Percentiles rank a stretch among this genome's conserved stretches.
These are phyloP conservation scores for Galeopterus variegatus DNA, from an alignment of 2,113 vertebrate genomes.

Conservation along the genomic window DNA sequence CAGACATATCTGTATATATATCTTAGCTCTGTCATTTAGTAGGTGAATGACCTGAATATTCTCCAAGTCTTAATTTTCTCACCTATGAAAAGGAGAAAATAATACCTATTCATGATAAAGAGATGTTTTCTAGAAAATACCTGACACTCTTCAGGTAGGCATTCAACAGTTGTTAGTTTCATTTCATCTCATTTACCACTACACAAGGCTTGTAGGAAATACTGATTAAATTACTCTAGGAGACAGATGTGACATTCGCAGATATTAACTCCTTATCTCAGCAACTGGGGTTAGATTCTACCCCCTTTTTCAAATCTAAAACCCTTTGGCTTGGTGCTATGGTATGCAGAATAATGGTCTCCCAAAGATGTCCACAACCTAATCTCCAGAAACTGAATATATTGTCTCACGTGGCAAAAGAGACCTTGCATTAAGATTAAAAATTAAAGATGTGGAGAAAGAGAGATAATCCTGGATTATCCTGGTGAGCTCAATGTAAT, in stretches of 20 bases:
- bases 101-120: not conserved
- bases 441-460: slow-evolving; percentile 39
- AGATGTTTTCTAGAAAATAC: slow-evolving; percentile 37
- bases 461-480: slow-evolving; percentile 56
- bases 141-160: not conserved
- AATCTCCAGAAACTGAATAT: slow-evolving; percentile 44
- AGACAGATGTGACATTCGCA: slow-evolving; percentile 1
- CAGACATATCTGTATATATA: not conserved
- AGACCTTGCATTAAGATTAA: slow-evolving; percentile 33
- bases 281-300: not conserved
- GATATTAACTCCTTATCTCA: not conserved
- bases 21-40: not conserved
- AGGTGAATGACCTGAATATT: not conserved
- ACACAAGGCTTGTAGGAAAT: not conserved
- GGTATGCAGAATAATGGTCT: not conserved
- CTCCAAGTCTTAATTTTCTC: not conserved
- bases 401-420: slow-evolving; percentile 31
- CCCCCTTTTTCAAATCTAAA: not conserved
- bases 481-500: not conserved
- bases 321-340: not conserved
- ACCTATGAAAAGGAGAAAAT: slow-evolving; percentile 15
- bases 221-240: slow-evolving; percentile 34
- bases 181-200: not conserved
- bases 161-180: not conserved
- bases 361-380: not conserved